A percentile compares a stretch with the other conserved stretches of the same genome.
These are phyloP conservation scores for Chironomus tentans DNA, from an alignment of 2,888 invertebrate species.

Conservation along the genomic window DNA sequence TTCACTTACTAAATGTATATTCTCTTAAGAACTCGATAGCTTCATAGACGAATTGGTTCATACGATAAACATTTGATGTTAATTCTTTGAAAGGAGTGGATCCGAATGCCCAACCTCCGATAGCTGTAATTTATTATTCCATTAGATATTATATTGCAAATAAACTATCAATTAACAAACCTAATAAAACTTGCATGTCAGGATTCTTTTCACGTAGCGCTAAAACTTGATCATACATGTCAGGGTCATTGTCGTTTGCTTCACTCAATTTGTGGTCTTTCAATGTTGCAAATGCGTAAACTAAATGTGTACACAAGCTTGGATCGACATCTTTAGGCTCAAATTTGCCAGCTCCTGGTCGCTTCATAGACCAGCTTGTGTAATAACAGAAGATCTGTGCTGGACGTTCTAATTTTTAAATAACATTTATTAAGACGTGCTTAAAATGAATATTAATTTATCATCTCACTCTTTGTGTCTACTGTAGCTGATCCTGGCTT, in stretches of 20 bases:
- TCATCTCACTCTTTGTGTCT: slow-evolving; percentile 54
- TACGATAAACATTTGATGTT: slow-evolving; percentile 81
- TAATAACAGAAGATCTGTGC: slow-evolving; percentile 90
- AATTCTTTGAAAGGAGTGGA: slow-evolving; percentile 90
- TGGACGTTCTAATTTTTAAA: slow-evolving; percentile 54
- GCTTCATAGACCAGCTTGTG: slow-evolving; percentile 92
- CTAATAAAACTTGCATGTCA: slow-evolving; percentile 53
- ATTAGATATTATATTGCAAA: slow-evolving; percentile 49
- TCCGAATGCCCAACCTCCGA: slow-evolving; percentile 95
- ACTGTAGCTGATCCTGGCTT: slow-evolving; percentile 44
- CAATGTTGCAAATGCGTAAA: slow-evolving; percentile 89
- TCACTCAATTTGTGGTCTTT: slow-evolving; percentile 76
- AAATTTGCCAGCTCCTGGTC: slow-evolving; percentile 81
- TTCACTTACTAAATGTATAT: slow-evolving; percentile 59
- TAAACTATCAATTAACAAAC: background rate
- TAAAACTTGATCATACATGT: slow-evolving; percentile 78
- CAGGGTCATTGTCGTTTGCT: slow-evolving; percentile 69
- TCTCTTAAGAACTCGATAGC: slow-evolving; percentile 86
- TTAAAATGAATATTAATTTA: background rate
- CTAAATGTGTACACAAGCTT: slow-evolving; percentile 83
- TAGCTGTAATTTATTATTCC: slow-evolving; percentile 48
- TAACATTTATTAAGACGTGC: background rate
- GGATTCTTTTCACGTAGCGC: slow-evolving; percentile 81
- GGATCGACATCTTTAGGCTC: slow-evolving; percentile 83
- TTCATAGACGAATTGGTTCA: slow-evolving; percentile 93